Evolutionary conservation across 2,888 invertebrate species (phyloP).

Genomic region (Dryococelus australis): DNA sequence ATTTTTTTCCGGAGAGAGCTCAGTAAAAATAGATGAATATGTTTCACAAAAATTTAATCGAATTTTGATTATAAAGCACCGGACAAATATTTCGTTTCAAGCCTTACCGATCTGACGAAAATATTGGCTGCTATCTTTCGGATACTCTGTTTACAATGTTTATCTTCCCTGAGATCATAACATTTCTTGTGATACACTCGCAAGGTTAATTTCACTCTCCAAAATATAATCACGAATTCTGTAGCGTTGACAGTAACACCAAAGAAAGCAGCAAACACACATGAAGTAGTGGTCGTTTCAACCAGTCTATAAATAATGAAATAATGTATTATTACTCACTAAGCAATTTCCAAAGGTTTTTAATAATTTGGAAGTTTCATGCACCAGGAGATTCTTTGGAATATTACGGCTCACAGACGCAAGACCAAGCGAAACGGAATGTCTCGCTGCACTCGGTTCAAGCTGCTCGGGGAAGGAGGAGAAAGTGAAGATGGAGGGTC

Average conservation of each 20-base stretch:
- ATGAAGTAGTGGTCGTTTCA: no score
- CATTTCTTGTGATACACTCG: background rate
- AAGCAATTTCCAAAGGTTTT: no score
- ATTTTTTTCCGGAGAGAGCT: no score
- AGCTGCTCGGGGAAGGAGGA: no score
- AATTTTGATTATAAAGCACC: background rate
- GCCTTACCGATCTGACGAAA: background rate
- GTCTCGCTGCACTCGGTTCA: no score
- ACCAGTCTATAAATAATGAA: no score
- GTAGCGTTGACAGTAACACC: background rate
- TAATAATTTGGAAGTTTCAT: no score
- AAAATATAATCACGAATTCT: background rate
- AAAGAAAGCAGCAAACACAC: background rate
- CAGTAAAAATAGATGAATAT: background rate
- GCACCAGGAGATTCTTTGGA: background rate
- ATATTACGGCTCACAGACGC: background rate
- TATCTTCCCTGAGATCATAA: conserved; percentile 3
- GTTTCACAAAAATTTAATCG: background rate
- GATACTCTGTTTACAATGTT: background rate
- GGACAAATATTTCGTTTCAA: background rate
- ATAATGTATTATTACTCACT: no score
- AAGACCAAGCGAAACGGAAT: no score
- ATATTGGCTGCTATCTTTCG: background rate
- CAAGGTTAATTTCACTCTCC: background rate
- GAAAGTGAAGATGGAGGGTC: no score